phyloP scores from a whole-genome alignment of 2,113 vertebrate genomes.

The Cyprinodon tularosa region DNA sequence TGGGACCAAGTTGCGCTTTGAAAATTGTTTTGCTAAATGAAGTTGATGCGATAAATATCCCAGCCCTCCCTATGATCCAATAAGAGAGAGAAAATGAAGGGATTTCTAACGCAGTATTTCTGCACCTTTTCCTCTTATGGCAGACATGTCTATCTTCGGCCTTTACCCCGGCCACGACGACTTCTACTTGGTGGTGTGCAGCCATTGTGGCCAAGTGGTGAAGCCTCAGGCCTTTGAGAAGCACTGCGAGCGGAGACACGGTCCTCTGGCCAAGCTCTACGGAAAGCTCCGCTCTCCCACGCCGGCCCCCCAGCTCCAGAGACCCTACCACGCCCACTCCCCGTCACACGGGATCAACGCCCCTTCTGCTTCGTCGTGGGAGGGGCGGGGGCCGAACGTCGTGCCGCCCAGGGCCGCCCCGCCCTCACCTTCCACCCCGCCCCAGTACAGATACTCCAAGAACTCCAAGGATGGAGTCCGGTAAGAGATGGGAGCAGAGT shows the following conservation, averaged over 20 bases:
- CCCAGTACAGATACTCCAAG: slow-evolving; percentile 82
- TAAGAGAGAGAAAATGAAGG: no score
- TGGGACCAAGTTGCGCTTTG: no score
- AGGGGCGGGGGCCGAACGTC: slow-evolving; percentile 66
- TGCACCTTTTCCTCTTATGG: not conserved
- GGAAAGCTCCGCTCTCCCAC: slow-evolving; percentile 79
- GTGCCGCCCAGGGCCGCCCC: slow-evolving; percentile 76
- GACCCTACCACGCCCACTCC: slow-evolving; percentile 83
- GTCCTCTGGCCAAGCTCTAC: slow-evolving; percentile 87
- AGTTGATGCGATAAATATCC: no score
- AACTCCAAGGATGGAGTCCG: slow-evolving; percentile 86
- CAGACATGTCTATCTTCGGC: slow-evolving; percentile 96
- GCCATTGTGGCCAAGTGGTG: slow-evolving; percentile 93
- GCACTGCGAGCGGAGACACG: slow-evolving; percentile 92
- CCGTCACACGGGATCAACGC: slow-evolving; percentile 74
- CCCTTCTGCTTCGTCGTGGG: slow-evolving; percentile 65
- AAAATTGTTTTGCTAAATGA: no score
- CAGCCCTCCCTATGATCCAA: no score
- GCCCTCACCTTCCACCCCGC: slow-evolving; percentile 78
- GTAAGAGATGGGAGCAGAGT: slow-evolving; percentile 73
- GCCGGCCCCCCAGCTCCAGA: slow-evolving; percentile 77
- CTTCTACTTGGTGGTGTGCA: slow-evolving; percentile 96
- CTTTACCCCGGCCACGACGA: slow-evolving; percentile 93
- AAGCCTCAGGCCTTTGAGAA: slow-evolving; percentile 96
- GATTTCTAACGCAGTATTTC: not conserved